These are phyloP conservation scores for Cryptocephalus moraei DNA, from an alignment of 2,888 invertebrate genomes.

Conservation along the genomic window DNA sequence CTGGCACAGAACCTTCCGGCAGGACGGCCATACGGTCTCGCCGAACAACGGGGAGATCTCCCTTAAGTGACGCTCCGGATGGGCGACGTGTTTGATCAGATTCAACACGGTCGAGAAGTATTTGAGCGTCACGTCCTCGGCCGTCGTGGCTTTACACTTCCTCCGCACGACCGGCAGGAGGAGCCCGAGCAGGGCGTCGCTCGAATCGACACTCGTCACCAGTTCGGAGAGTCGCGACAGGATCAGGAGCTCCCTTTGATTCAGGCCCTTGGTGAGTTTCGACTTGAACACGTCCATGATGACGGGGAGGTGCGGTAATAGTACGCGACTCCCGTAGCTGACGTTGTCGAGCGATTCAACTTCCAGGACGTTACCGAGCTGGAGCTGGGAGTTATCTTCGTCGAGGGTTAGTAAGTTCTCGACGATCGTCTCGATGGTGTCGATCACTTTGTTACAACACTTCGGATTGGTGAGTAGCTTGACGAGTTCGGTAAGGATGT, in stretches of 20 bases:
- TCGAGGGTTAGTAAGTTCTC: conserved; percentile 61
- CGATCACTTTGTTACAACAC: conserved; percentile 54
- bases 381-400: conserved; percentile 39
- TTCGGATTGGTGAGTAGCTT: conserved; percentile 61
- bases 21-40: conserved; percentile 51
- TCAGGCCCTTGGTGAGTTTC: conserved; percentile 53
- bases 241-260: conserved; percentile 60
- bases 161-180: conserved; percentile 61
- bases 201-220: conserved; percentile 55
- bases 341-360: conserved; percentile 38
- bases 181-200: conserved; percentile 58
- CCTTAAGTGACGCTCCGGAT: conserved; percentile 57
- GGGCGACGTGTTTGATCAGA: conserved; percentile 56
- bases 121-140: conserved; percentile 59
- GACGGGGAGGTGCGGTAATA: conserved; percentile 61
- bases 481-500: conserved; percentile 58
- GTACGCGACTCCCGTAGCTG: conserved; percentile 62
- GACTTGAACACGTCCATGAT: conserved; percentile 61
- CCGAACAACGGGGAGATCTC: conserved; percentile 64
- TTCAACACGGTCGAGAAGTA: conserved; percentile 65
- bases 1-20: conserved; percentile 58
- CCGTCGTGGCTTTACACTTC: conserved; percentile 48
- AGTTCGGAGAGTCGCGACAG: conserved; percentile 68
- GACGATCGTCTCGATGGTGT: conserved; percentile 61
- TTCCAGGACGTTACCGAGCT: conserved; percentile 25